A percentile compares a stretch with the other conserved stretches of the same genome.
Conservation (phyloP, 2,797 vertebrate species). For the Intellagama lesueurii region DNA sequence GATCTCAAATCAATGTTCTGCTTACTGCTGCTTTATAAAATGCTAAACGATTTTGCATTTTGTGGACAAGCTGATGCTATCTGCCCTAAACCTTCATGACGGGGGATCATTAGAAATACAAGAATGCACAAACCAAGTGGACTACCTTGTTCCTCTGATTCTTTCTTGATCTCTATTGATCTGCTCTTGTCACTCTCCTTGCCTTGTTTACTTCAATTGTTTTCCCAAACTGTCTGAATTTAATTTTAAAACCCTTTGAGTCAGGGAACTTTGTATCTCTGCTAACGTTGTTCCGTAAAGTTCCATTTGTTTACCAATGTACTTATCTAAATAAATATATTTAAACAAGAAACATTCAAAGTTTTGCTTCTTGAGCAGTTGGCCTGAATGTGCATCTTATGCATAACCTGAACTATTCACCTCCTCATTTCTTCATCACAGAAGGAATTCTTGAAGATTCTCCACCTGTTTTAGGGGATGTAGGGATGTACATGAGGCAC, state of each 20-base stretch:
- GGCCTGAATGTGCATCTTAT: constrained; percentile 46
- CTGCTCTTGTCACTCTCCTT: not conserved
- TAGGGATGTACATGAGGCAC: too few species aligned
- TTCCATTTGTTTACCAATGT: not conserved
- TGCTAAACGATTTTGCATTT: too few species aligned
- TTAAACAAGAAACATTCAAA: not conserved
- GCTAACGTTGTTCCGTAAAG: not conserved
- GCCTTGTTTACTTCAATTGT: not conserved
- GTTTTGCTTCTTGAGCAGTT: constrained; percentile 1
- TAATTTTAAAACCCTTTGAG: not conserved
- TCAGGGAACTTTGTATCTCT: not conserved
- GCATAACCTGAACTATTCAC: constrained; percentile 22
- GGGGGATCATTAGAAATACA: not conserved
- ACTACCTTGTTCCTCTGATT: too few species aligned
- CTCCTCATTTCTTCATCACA: not conserved
- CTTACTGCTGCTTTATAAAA: too few species aligned
- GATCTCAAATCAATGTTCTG: too few species aligned
- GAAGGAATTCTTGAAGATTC: rapidly evolving
- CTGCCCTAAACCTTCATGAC: not conserved
- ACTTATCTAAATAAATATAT: not conserved
- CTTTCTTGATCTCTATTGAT: too few species aligned
- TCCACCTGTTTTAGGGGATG: not conserved
- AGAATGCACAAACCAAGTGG: not conserved
- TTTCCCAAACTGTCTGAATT: not conserved
- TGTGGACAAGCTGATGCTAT: not conserved